A percentile compares a stretch with the other conserved stretches of the same genome.
phyloP scores from a whole-genome alignment of 2,113 vertebrate species.

The Cygnus atratus region DNA sequence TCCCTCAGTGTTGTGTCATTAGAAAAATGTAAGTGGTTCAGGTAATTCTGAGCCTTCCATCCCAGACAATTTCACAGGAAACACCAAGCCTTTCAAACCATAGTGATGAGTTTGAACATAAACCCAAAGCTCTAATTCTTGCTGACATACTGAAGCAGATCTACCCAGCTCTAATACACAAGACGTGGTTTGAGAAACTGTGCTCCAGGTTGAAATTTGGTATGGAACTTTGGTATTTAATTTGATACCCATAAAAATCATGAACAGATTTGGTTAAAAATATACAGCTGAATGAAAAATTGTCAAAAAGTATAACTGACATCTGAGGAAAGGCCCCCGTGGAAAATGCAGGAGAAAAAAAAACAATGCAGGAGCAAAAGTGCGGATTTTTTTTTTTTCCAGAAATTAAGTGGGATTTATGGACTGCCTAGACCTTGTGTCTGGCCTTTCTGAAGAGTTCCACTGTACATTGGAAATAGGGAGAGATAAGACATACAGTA shows the following conservation, averaged over 20 bases:
- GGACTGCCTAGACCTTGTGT: neutral
- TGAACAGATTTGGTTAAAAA: neutral
- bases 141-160: slow-evolving; percentile 26
- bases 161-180: neutral
- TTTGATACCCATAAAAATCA: neutral
- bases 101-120: neutral
- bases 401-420: neutral
- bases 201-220: slow-evolving; percentile 29
- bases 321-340: neutral
- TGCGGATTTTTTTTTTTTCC: neutral
- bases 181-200: slow-evolving; percentile 43
- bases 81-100: neutral
- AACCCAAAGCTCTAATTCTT: slow-evolving; percentile 7
- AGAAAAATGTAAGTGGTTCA: neutral
- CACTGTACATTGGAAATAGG: neutral
- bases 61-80: neutral
- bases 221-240: neutral
- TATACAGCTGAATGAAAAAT: neutral
- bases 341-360: neutral
- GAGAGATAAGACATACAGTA: neutral
- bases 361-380: neutral
- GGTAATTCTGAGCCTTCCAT: neutral
- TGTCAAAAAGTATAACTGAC: neutral
- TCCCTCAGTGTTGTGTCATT: neutral
- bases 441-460: neutral